Conservation (phyloP, 2,797 vertebrate species). For the Capromys pilorides region DNA sequence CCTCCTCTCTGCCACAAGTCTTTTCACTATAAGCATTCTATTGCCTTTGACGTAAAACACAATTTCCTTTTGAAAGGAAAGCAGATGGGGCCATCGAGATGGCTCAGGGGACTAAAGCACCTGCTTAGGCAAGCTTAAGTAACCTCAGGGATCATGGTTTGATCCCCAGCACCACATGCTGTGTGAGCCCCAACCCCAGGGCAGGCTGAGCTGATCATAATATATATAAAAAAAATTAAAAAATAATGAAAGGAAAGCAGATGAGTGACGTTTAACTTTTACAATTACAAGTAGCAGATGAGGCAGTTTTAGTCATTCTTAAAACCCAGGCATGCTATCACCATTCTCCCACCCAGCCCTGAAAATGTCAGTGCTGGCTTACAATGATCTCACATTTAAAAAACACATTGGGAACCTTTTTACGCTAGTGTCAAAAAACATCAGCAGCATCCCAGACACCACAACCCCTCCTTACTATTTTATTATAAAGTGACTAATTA, state of each 20-base stretch:
- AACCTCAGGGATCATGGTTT: no score
- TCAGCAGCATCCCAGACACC: not conserved
- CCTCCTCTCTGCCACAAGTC: conserved; percentile 33
- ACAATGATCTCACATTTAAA: conserved; percentile 32
- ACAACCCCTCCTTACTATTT: conserved; percentile 63
- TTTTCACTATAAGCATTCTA: conserved; percentile 39
- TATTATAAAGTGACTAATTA: conserved; percentile 67
- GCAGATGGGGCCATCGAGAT: no score
- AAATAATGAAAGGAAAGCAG: no score
- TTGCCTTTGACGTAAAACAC: conserved; percentile 54
- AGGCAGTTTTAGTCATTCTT: conserved; percentile 40
- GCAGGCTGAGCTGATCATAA: no score
- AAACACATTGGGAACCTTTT: conserved; percentile 13
- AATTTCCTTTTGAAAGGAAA: conserved; percentile 28
- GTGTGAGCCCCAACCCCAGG: no score
- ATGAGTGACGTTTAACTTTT: conserved; percentile 61
- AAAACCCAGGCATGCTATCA: conserved; percentile 2
- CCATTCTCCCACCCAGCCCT: not conserved
- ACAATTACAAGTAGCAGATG: conserved; percentile 58
- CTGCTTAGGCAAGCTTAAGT: no score
- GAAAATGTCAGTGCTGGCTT: not conserved
- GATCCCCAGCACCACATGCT: no score
- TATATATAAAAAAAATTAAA: no score
- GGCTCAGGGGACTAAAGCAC: no score
- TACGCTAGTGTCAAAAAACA: not conserved